Conservation (phyloP, 30 jellyfish, hydroid and myxozoan genomes). For the Cassiopea andromeda region DNA sequence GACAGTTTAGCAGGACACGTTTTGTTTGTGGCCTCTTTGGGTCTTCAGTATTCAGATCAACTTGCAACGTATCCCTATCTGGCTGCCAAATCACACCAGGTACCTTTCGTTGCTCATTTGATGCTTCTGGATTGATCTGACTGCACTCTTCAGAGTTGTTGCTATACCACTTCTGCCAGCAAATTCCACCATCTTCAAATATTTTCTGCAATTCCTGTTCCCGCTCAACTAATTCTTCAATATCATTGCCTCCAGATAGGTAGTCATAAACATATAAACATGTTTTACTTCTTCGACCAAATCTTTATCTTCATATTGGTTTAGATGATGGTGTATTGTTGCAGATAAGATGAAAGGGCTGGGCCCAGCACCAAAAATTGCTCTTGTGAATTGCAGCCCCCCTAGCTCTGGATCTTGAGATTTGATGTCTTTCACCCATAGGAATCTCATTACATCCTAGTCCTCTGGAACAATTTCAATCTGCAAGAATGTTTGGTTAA, state of each 20-base stretch:
- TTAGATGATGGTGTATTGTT: slow-evolving; percentile 27
- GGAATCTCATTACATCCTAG: slow-evolving; percentile 55
- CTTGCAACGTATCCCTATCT: neutral
- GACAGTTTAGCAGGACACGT: slow-evolving; percentile 2
- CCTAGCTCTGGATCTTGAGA: slow-evolving; percentile 13
- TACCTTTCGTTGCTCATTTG: slow-evolving; percentile 28
- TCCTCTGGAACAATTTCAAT: slow-evolving; percentile 54
- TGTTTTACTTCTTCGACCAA: slow-evolving; percentile 44
- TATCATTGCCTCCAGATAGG: slow-evolving; percentile 37
- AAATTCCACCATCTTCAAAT: slow-evolving; percentile 42
- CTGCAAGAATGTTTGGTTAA: slow-evolving; percentile 62
- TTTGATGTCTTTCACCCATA: slow-evolving; percentile 32
- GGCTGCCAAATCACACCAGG: slow-evolving; percentile 35
- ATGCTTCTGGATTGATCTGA: slow-evolving; percentile 20
- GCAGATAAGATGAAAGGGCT: slow-evolving; percentile 46
- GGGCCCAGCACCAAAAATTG: slow-evolving; percentile 62
- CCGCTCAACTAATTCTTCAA: neutral
- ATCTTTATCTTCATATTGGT: slow-evolving; percentile 12
- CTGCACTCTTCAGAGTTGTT: slow-evolving; percentile 14
- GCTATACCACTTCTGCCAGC: slow-evolving; percentile 34
- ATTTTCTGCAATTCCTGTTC: slow-evolving; percentile 6
- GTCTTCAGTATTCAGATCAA: slow-evolving; percentile 3
- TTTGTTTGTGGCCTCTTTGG: slow-evolving; percentile 8
- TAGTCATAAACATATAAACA: slow-evolving; percentile 54
- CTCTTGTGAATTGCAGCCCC: slow-evolving; percentile 47